A percentile compares a stretch with the other conserved stretches of the same genome.
These are phyloP conservation scores for Trachelus tabidus DNA, from an alignment of 2,888 invertebrate species.

Conservation along the genomic window DNA sequence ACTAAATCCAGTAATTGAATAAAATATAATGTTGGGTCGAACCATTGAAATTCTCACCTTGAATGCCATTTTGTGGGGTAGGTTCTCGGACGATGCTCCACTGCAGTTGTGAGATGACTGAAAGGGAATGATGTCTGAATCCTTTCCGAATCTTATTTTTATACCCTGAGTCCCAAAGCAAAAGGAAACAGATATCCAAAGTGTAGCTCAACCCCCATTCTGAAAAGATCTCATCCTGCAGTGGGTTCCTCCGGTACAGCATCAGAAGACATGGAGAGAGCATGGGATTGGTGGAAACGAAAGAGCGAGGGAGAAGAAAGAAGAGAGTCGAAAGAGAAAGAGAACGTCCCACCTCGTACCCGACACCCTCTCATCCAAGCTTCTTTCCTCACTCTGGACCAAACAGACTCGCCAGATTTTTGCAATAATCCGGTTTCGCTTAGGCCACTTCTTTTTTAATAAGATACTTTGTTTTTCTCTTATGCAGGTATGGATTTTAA, in stretches of 20 bases:
- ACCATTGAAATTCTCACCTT: constrained; percentile 33
- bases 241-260: not conserved
- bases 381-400: not conserved
- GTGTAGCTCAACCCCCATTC: not conserved
- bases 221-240: not conserved
- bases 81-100: constrained; percentile 49
- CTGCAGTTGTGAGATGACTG: constrained; percentile 2
- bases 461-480: too few relatives aligned
- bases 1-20: too few relatives aligned
- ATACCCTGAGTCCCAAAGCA: constrained; percentile 3
- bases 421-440: not conserved
- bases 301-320: too few relatives aligned
- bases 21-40: too few relatives aligned
- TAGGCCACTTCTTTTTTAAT: too few relatives aligned
- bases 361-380: not conserved
- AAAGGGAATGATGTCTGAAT: constrained; percentile 12
- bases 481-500: too few relatives aligned
- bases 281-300: too few relatives aligned
- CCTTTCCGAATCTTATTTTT: constrained; percentile 8
- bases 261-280: too few relatives aligned
- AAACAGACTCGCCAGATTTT: not conserved
- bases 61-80: constrained; percentile 44
- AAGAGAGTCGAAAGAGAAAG: too few relatives aligned
- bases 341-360: too few relatives aligned
- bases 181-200: not conserved